Base-by-base conservation (phyloP, 2,797 vertebrate genomes). In the Lutjanus argentimaculatus region DNA sequence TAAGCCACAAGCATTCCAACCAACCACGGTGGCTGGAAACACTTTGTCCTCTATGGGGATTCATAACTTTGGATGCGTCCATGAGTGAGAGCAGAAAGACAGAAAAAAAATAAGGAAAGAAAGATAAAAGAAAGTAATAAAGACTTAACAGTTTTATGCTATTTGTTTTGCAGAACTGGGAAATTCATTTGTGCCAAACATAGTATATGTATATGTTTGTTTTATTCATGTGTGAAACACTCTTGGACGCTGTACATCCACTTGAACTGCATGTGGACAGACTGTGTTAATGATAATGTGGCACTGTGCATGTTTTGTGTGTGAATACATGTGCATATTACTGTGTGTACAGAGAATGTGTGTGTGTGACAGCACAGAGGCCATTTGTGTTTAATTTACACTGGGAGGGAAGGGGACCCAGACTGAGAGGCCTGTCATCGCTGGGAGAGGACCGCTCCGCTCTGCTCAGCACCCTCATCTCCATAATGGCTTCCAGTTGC, bases 401-500 rank as follows among this genome's bases (percentile, higher is more conserved):
- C 82, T 87, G 85, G 90, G 89, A 84, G 88, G 91, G 88, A 94
- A 85, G 69, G 85, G 75, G 89, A 85, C 85, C 76, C 84, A 85
- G 85, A 87, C 87, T 71, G 89, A 91, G 90, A 92, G 79, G 71
- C 89, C 91, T 93, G 93, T 94, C 93, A 93, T 92, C 89, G 11
- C 91, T 86, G 78, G 79, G 81, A 85, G 88, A 92, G 88, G 90
- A 91, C 91, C 63, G 82, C 82, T 88, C 75, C 42, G 59, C 79
- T 79, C 84, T 57, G 86, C 75, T 86, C 92, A 83, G 85, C 90
- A 81, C 87, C 89, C 94, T 94, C 94, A 93, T 94, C 94, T 94
- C 89, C 92, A 88, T 96, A 96, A 96, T 95, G 94, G 94, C 90
- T 96, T 96, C 95, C 95, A 96, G 95, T 95, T 82, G 88, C 94